These are phyloP conservation scores for Meta bourneti DNA, from an alignment of 2,888 invertebrate genomes.

Conservation along the genomic window DNA sequence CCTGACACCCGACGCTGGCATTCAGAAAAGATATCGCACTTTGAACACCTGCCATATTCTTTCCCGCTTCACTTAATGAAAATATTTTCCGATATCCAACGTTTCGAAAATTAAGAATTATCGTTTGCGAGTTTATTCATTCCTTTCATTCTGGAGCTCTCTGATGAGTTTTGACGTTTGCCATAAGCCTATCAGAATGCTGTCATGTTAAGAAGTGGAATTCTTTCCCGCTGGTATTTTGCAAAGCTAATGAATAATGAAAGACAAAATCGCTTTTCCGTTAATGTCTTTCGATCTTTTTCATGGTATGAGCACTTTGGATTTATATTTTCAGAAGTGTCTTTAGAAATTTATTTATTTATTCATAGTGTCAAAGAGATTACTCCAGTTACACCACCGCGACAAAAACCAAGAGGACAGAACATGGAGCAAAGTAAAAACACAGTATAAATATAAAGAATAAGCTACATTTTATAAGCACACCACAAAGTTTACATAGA, in stretches of 20 bases:
- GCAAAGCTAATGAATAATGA: slow-evolving; percentile 1
- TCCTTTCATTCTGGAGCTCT: neutral
- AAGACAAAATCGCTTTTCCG: neutral
- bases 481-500: no score
- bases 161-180: slow-evolving; percentile 40
- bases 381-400: no score
- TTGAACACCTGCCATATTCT: neutral
- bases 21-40: neutral
- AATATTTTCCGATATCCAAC: slow-evolving; percentile 9
- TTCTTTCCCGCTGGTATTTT: neutral
- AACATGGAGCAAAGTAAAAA: no score
- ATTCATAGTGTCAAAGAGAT: no score
- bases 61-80: slow-evolving; percentile 33
- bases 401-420: no score
- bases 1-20: neutral
- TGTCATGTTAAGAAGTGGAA: slow-evolving; percentile 9
- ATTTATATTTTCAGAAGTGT: no score
- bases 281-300: neutral
- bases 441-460: no score
- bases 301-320: no score
- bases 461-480: no score
- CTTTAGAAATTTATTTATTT: no score
- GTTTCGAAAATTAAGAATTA: slow-evolving; percentile 16
- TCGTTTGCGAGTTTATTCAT: neutral
- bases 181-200: slow-evolving; percentile 20